Evolutionary conservation across 2,888 invertebrate genomes (phyloP).

Genomic region (Brachypalpus laphriformis): DNA sequence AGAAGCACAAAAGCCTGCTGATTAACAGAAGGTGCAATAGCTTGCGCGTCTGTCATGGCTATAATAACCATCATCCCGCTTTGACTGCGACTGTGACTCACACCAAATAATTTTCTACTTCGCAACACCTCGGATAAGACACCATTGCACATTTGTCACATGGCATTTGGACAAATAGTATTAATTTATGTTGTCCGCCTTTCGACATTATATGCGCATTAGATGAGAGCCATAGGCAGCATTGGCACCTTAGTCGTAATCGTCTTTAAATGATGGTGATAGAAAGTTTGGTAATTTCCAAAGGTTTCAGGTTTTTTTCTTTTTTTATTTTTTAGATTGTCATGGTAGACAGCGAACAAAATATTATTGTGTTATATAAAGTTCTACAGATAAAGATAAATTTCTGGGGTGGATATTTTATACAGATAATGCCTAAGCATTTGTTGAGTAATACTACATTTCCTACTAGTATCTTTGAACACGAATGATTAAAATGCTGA

Average conservation of each 20-base stretch:
- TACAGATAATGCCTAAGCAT: too few species aligned
- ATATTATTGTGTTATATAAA: not conserved
- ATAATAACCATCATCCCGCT: constrained; percentile 5
- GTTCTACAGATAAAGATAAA: not conserved
- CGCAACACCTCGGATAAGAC: constrained; percentile 27
- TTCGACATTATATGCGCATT: constrained; percentile 37
- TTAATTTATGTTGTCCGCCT: constrained; percentile 45
- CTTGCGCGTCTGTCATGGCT: constrained; percentile 25
- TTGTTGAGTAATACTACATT: too few species aligned
- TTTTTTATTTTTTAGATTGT: not conserved
- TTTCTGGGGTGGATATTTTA: not conserved
- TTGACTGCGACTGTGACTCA: constrained; percentile 7
- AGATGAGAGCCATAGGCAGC: not conserved
- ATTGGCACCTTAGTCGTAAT: constrained; percentile 26
- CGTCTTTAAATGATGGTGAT: constrained; percentile 20
- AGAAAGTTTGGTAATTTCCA: constrained; percentile 24
- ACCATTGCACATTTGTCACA: constrained; percentile 1
- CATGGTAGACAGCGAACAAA: not conserved
- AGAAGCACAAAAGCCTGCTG: constrained; percentile 21
- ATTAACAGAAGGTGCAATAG: constrained; percentile 50
- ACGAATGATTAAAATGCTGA: too few species aligned
- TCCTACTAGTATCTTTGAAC: too few species aligned
- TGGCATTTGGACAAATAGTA: constrained; percentile 38
- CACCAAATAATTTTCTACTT: constrained; percentile 20
- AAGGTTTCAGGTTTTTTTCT: constrained; percentile 23